phyloP scores from a whole-genome alignment of 2,113 vertebrate species.

The Meleagris gallopavo region DNA sequence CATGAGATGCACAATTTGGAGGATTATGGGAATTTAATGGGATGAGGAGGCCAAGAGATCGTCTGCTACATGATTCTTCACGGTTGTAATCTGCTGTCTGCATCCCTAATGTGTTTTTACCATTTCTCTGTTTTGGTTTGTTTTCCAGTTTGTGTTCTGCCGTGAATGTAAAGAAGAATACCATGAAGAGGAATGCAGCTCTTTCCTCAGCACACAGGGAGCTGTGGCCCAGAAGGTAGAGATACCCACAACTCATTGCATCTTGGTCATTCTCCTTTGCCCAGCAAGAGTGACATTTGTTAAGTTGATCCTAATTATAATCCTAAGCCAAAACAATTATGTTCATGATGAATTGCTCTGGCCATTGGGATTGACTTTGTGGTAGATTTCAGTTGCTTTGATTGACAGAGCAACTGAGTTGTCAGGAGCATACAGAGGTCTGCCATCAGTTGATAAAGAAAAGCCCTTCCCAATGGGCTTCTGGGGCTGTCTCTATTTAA shows the following conservation, averaged over 20 bases:
- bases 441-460: neutral
- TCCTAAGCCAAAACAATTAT: conserved; percentile 28
- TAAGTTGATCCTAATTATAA: conserved; percentile 31
- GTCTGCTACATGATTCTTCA: conserved; percentile 1
- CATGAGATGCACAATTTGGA: conserved; percentile 52
- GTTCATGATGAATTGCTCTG: neutral
- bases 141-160: conserved; percentile 86
- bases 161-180: conserved; percentile 84
- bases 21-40: conserved; percentile 40
- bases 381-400: conserved; percentile 9
- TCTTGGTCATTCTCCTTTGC: neutral
- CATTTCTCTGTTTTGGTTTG: conserved; percentile 29
- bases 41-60: conserved; percentile 36
- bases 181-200: conserved; percentile 81
- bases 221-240: conserved; percentile 64
- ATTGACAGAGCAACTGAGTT: conserved; percentile 16
- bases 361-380: neutral
- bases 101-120: conserved; percentile 17
- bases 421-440: neutral
- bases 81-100: conserved; percentile 18
- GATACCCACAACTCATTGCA: neutral
- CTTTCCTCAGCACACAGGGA: neutral
- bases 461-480: neutral
- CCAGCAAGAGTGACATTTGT: neutral
- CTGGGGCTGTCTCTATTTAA: neutral